A percentile compares a stretch with the other conserved stretches of the same genome.
These are phyloP conservation scores for Aphidius ervi DNA, from an alignment of 1,140 invertebrate species.

Conservation along the genomic window DNA sequence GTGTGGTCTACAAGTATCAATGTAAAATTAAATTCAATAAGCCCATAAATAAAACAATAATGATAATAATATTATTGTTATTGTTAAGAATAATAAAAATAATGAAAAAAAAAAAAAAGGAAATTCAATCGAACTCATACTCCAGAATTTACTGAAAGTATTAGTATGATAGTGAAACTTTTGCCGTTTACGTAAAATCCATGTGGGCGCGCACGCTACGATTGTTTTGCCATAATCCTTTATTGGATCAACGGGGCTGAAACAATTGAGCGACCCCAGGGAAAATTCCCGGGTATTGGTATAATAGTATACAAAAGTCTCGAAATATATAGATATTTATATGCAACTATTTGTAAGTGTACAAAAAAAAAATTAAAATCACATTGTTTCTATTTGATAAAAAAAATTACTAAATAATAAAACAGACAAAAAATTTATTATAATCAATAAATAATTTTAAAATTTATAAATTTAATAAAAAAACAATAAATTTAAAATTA, in stretches of 20 bases:
- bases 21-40: no score
- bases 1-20: no score
- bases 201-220: constrained; percentile 38
- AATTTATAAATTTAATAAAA: no score
- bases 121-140: constrained; percentile 2
- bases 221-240: constrained; percentile 52
- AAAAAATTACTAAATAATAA: constrained; percentile 34
- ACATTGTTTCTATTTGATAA: not conserved
- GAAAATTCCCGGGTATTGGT: not conserved
- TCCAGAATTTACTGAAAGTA: not conserved
- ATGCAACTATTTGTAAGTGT: no score
- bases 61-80: not conserved
- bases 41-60: no score
- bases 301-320: no score
- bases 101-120: not conserved
- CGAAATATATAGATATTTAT: no score
- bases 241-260: constrained; percentile 53
- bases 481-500: no score
- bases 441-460: no score
- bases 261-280: constrained; percentile 47
- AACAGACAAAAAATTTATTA: not conserved
- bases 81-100: constrained; percentile 4
- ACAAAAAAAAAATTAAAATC: no score
- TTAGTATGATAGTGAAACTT: constrained; percentile 33
- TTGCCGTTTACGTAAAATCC: constrained; percentile 42